Conservation (phyloP, 92 coral and sea anemone species). For the Pocillopora meandrina region DNA sequence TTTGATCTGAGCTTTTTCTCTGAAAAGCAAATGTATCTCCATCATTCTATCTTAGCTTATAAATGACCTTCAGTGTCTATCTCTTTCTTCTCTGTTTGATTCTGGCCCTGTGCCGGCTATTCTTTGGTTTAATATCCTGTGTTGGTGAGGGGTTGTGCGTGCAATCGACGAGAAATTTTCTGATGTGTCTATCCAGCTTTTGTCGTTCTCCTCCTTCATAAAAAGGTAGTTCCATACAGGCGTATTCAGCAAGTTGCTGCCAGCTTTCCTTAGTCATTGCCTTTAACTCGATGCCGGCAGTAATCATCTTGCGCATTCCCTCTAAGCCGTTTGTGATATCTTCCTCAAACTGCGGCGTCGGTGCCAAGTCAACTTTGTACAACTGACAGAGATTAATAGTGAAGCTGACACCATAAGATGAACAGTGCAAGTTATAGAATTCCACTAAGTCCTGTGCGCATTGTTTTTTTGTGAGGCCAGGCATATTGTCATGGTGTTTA, state of each 20-base stretch:
- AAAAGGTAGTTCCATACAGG: constrained; percentile 11
- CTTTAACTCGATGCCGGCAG: constrained; percentile 29
- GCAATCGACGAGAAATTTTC: not conserved
- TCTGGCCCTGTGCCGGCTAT: not conserved
- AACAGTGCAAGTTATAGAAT: constrained; percentile 13
- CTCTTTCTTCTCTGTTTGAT: no score
- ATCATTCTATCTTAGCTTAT: no score
- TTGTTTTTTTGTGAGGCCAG: constrained; percentile 12
- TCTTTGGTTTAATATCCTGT: not conserved
- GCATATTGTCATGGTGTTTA: not conserved
- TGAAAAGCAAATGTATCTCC: no score
- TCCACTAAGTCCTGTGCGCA: constrained; percentile 26
- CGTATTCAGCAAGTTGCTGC: constrained; percentile 18
- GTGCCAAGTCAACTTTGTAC: constrained; percentile 21
- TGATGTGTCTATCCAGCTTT: constrained; percentile 34
- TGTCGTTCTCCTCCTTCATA: constrained; percentile 25
- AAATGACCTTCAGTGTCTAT: no score
- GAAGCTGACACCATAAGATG: not conserved
- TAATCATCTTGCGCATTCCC: constrained; percentile 23
- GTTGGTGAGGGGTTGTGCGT: not conserved
- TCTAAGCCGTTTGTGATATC: constrained; percentile 17
- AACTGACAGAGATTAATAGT: constrained; percentile 37
- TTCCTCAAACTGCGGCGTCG: not conserved
- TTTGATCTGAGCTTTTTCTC: no score
- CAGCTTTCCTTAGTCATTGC: constrained; percentile 38